Base-by-base conservation (phyloP, 2,113 vertebrate species). In the Hippocampus barbouri region DNA sequence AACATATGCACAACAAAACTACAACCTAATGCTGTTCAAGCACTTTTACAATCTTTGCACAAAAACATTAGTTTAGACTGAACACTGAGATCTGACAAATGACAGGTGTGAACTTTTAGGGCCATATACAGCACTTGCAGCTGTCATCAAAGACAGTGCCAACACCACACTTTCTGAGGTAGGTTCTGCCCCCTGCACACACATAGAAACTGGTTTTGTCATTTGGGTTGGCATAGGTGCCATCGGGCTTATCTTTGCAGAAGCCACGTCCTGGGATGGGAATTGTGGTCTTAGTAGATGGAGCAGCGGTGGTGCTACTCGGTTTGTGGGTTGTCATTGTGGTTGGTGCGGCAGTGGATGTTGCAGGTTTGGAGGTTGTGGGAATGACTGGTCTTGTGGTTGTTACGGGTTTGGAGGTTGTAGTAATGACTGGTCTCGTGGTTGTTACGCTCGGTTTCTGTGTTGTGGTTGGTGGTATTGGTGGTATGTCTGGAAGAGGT, bases 121-220 rank as follows among this genome's bases (percentile, higher is more conserved):
- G 86, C 92, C 91, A 92, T 27, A 1, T 1, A 25, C 93, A 94
- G 79, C 91, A 92, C 27, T 91, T 92, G 83, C 90, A 93, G 21
- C 43, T 27, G 0, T 84, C 67, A 51, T 82, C 4, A 27, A 78
- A 94, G 62, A 92, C 20, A 0, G 91, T 74, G 63, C 92, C 92
- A 3, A 0, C 0, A 18, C 78, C 87, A 7, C 92, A 93, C 0
- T 1, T 0, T 0, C 12, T 73, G 18, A 67, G 0, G 23, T 80
- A 69, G 11, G 90, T 91, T 30, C 62, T 45, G 45, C 90, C 90
- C 21, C 51, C 74, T 8, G 79, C 49, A 14, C 93, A 93, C 34
- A 69, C 65, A 69, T 91, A 93, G 83, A 89, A 93, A 45, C 54
- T 74, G 21, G 0, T 21, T 21, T 1, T 67, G 65, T 92, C 79